Evolutionary conservation across 1,140 invertebrate species (phyloP).

Genomic region (Megalopta genalis): DNA sequence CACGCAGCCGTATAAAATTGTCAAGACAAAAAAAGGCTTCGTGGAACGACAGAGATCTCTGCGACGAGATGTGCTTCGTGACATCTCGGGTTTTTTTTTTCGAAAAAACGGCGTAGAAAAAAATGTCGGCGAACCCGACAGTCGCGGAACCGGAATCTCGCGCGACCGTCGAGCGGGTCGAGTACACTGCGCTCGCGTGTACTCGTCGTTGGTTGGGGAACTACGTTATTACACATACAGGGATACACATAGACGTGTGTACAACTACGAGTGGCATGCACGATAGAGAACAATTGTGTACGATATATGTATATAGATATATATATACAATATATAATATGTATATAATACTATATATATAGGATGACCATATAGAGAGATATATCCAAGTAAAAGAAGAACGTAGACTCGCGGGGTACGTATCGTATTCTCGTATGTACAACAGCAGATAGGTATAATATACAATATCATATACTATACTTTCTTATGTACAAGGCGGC

Average conservation of each 20-base stretch:
- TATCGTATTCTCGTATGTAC: neutral
- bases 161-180: neutral
- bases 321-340: too few species aligned
- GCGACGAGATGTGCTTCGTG: too few species aligned
- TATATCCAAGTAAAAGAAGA: constrained; percentile 20
- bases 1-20: too few species aligned
- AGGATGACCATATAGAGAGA: neutral
- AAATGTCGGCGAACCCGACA: too few species aligned
- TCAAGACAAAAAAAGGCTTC: too few species aligned
- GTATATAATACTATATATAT: neutral
- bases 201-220: constrained; percentile 16
- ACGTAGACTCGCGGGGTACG: constrained; percentile 7
- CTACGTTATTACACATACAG: constrained; percentile 37
- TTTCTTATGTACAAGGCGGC: neutral
- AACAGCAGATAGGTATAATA: neutral
- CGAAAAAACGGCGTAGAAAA: too few species aligned
- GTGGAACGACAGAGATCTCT: too few species aligned
- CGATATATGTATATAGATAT: too few species aligned
- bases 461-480: neutral
- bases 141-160: neutral
- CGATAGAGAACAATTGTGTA: neutral
- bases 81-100: too few species aligned
- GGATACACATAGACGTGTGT: constrained; percentile 14
- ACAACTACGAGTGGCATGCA: neutral
- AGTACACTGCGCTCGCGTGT: constrained; percentile 12